These are phyloP conservation scores for Hypercompe scribonia DNA, from an alignment of 2,888 invertebrate species.

Conservation along the genomic window DNA sequence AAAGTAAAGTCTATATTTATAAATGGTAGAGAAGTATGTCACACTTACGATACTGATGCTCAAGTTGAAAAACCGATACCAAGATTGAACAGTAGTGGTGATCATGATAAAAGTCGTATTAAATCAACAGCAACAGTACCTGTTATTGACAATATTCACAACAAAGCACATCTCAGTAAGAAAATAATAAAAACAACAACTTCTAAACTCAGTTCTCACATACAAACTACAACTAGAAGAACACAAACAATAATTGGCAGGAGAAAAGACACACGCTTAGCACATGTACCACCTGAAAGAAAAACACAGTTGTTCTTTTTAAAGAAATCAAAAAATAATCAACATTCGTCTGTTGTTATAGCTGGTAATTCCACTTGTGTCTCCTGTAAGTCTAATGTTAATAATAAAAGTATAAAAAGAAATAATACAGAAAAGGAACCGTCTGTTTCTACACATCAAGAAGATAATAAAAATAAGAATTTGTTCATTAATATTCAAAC, in stretches of 20 bases:
- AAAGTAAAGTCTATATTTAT: constrained; percentile 78
- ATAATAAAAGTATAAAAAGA: neutral
- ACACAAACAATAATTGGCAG: constrained; percentile 1
- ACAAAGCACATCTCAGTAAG: constrained; percentile 17
- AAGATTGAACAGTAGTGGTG: neutral
- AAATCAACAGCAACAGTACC: constrained; percentile 4
- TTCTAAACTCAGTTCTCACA: constrained; percentile 14
- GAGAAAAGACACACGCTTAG: neutral
- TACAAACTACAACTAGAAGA: constrained; percentile 5
- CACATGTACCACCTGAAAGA: neutral
- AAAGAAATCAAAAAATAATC: constrained; percentile 6
- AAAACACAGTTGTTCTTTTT: neutral
- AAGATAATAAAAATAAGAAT: neutral
- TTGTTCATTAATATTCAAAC: neutral
- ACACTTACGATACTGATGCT: neutral
- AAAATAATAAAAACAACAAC: constrained; percentile 21
- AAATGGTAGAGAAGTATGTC: constrained; percentile 86
- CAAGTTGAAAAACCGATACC: neutral
- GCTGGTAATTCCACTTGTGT: neutral
- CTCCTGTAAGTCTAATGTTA: neutral
- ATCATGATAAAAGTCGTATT: neutral
- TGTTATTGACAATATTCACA: constrained; percentile 9
- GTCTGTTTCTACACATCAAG: neutral
- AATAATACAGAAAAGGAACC: neutral
- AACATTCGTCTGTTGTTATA: neutral